phyloP scores from a whole-genome alignment of 1,140 invertebrate species.

The Microvelia longipes region DNA sequence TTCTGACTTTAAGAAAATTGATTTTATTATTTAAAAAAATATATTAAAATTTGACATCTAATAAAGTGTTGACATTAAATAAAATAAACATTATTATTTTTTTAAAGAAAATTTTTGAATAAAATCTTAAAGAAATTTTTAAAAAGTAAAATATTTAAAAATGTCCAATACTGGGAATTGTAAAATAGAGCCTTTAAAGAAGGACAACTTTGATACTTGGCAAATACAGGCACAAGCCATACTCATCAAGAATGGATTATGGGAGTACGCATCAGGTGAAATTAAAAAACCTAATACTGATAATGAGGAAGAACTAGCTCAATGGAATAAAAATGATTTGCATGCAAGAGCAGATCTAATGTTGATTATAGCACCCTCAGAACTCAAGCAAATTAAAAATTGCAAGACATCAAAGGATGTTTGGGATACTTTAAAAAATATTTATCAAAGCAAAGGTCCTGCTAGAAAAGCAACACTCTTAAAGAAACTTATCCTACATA shows the following conservation, averaged over 20 bases:
- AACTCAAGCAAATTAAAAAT: background rate
- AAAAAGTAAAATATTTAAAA: background rate
- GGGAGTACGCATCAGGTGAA: conserved; percentile 10
- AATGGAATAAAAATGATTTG: background rate
- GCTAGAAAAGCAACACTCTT: conserved; percentile 21
- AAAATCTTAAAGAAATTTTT: too few relatives aligned
- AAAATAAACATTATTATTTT: too few relatives aligned
- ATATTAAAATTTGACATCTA: too few relatives aligned
- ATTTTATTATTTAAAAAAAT: too few relatives aligned
- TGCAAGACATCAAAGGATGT: background rate
- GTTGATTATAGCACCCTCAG: background rate
- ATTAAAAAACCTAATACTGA: background rate
- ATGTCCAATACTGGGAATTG: background rate
- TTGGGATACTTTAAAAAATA: conserved; percentile 7
- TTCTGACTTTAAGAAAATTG: too few relatives aligned
- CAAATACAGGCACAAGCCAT: conserved; percentile 16
- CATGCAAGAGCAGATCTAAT: background rate
- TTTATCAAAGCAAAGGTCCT: conserved; percentile 20
- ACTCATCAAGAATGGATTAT: conserved; percentile 12
- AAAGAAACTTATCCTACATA: conserved; percentile 21
- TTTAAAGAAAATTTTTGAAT: too few relatives aligned
- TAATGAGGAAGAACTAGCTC: background rate
- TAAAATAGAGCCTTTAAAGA: conserved; percentile 9
- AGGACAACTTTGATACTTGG: conserved; percentile 19
- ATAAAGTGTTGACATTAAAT: too few relatives aligned